Percentiles rank a stretch among this genome's conserved stretches.
phyloP scores from a whole-genome alignment of 2,888 invertebrate species.

The Antitype chi region DNA sequence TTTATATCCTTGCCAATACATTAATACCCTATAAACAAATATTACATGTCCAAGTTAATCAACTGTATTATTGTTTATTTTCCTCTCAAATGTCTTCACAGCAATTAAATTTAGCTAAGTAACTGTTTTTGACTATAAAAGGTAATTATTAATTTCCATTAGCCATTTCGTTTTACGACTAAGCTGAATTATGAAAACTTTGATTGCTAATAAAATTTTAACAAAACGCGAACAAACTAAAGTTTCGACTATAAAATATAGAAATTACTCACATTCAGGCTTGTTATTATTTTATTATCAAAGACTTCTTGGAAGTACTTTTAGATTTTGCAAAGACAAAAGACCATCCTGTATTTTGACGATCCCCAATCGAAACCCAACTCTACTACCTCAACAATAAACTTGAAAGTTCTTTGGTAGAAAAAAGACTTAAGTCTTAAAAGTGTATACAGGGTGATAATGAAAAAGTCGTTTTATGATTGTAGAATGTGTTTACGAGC shows the following conservation, averaged over 20 bases:
- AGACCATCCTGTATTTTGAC: constrained; percentile 45
- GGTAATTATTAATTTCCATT: constrained; percentile 63
- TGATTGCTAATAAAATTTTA: constrained; percentile 63
- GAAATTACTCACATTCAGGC: constrained; percentile 64
- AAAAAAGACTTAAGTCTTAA: constrained; percentile 42
- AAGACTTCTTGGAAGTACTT: constrained; percentile 71
- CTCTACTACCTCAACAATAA: fast-evolving
- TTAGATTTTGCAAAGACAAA: constrained; percentile 54
- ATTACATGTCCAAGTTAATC: constrained; percentile 14
- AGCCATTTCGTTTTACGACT: constrained; percentile 58
- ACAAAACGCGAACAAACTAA: constrained; percentile 65
- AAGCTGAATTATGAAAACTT: constrained; percentile 54
- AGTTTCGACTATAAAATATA: constrained; percentile 70
- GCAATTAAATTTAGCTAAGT: constrained; percentile 42
- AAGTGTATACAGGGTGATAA: constrained; percentile 50
- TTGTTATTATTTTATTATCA: constrained; percentile 76
- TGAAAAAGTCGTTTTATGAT: constrained; percentile 69
- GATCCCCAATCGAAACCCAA: background rate
- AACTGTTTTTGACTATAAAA: constrained; percentile 54
- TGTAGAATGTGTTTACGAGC: constrained; percentile 62
- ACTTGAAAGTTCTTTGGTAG: constrained; percentile 3
- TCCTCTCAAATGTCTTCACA: constrained; percentile 35
- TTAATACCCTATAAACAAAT: constrained; percentile 20
- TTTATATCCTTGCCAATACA: background rate
- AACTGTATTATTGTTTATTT: constrained; percentile 34